phyloP scores from a whole-genome alignment of 92 coral and sea anemone species.

The Diadumene lineata region DNA sequence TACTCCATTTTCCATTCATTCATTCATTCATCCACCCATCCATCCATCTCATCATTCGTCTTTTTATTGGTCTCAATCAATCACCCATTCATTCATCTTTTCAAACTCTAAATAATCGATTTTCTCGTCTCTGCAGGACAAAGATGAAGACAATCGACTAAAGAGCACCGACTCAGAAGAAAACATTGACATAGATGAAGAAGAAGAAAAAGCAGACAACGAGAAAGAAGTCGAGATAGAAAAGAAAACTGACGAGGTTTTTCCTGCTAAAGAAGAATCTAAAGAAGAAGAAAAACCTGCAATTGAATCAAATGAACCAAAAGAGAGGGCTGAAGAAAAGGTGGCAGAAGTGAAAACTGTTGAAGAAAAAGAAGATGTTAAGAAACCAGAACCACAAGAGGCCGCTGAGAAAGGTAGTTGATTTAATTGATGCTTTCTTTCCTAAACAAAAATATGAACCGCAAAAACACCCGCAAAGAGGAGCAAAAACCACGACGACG shows the following conservation, averaged over 20 bases:
- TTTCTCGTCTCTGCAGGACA: constrained; percentile 17
- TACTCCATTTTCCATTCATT: neutral
- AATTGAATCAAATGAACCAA: constrained; percentile 9
- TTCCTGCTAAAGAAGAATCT: neutral
- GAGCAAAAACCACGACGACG: too few relatives aligned
- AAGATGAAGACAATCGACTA: constrained; percentile 25
- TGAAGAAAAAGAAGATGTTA: constrained; percentile 26
- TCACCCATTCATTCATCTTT: neutral
- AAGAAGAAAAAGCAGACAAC: constrained; percentile 12
- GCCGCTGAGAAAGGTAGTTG: too few relatives aligned
- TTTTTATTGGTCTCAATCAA: neutral
- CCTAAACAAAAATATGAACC: too few relatives aligned
- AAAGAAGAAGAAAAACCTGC: constrained; percentile 17
- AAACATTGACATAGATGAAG: constrained; percentile 20
- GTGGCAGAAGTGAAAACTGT: neutral
- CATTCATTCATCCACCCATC: neutral
- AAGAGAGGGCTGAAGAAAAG: constrained; percentile 15
- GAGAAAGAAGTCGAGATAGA: constrained; percentile 34
- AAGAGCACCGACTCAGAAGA: constrained; percentile 51
- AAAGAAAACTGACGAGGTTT: constrained; percentile 11
- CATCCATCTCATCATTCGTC: neutral
- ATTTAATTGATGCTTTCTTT: too few relatives aligned
- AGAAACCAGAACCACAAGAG: constrained; percentile 14
- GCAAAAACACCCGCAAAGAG: too few relatives aligned
- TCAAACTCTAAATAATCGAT: neutral